Base-by-base conservation (phyloP, 2,888 invertebrate genomes). In the Agrotis segetum region DNA sequence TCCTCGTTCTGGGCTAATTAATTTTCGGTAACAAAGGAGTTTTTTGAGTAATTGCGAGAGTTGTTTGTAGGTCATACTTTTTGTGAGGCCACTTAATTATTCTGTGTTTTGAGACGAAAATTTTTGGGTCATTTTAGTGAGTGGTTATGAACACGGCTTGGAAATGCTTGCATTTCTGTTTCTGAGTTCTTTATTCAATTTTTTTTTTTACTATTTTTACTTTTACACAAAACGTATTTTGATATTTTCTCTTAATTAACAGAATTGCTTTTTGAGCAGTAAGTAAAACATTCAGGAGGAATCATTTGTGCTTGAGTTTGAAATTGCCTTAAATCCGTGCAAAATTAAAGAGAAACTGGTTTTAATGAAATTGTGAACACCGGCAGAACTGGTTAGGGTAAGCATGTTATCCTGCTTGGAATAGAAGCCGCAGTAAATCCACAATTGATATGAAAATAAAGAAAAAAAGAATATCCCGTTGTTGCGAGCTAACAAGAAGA, bases 1-100 rank as follows among this genome's bases (percentile, higher is more conserved):
- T 74, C 63, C 79, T 76, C 65, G 78, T 82, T 84, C 78, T 79
- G 72, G 76, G 85, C 83, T 87, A 86, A 87, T 87, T 86, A 87
- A 87, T 87, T 85, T 83, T 84, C 63, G 59, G 64, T 44, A 69
- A 84, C 84, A 84, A 84, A 78, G 71, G 79, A 70, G 71, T 80
- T 79, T 79, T 78, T 62, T 47, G 61, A 79, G 79, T 79, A 79
- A 79, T 79, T 79, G 76, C 34, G 66, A 67, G 67, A 66, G 67
- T 66, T 76, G 68, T 79, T 79, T 76, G 71, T 72, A 72, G 79
- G 79, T 79, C 79, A 72, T 59, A 63, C 68, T 79, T 68, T 71
- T 76, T 79, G 79, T 59, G 72, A 49, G 34, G 46, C 19, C 53
- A 68, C 79, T 79, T 79, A 68, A 79, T 79, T 79, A 79, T 72